Conservation (phyloP, 2,797 vertebrate species). For the Enteromius thamalakanensis region DNA sequence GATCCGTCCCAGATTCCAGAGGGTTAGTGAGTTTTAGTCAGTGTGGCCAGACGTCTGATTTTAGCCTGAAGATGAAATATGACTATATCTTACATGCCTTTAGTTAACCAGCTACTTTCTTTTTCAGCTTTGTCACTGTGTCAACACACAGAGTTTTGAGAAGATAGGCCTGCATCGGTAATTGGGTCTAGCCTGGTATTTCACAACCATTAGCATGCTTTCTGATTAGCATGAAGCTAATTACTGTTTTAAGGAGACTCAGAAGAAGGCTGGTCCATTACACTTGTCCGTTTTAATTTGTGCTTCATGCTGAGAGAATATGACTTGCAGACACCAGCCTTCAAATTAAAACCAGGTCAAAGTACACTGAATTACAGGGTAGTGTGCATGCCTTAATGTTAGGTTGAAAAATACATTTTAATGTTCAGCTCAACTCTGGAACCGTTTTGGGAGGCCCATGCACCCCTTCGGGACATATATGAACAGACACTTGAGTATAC, state of each 20-base stretch:
- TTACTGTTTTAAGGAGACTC: constrained; percentile 32
- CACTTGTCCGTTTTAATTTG: constrained; percentile 38
- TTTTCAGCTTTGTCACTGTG: not conserved
- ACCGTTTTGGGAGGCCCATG: constrained; percentile 39
- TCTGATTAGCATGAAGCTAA: constrained; percentile 48
- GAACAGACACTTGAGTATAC: constrained; percentile 19
- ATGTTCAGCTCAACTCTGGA: constrained; percentile 53
- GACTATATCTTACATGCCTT: not conserved
- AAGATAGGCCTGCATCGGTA: constrained; percentile 7
- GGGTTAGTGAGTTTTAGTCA: constrained; percentile 23
- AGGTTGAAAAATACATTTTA: constrained; percentile 43
- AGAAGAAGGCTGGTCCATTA: not conserved
- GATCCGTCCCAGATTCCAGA: constrained; percentile 35
- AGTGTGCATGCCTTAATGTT: constrained; percentile 52
- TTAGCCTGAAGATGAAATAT: constrained; percentile 29
- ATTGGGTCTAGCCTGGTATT: constrained; percentile 34
- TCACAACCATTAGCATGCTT: constrained; percentile 19
- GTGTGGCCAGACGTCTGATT: constrained; percentile 39
- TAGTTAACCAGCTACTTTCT: constrained; percentile 10
- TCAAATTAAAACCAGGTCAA: constrained; percentile 57
- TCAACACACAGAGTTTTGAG: not conserved
- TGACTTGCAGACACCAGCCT: constrained; percentile 36
- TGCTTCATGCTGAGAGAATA: constrained; percentile 21
- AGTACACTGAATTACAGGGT: constrained; percentile 56
- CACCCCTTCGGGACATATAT: not conserved